phyloP scores from a whole-genome alignment of 2,888 invertebrate genomes.

The Choristoneura rosaceana region DNA sequence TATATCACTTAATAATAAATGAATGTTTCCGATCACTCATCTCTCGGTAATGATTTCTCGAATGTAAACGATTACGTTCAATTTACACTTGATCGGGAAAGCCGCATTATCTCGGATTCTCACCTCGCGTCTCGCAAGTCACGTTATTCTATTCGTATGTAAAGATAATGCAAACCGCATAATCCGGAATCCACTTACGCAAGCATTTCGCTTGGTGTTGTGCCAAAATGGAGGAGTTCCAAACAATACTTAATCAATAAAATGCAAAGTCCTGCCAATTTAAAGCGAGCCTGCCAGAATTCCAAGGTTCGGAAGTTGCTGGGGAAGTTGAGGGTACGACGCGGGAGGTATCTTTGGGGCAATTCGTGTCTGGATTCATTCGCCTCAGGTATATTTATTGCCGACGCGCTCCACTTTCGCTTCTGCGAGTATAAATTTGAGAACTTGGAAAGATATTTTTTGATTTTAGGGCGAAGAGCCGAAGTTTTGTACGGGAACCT shows the following conservation, averaged over 20 bases:
- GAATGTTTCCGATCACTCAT: conserved; percentile 35
- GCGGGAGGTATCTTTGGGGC: conserved; percentile 22
- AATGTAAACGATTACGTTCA: conserved; percentile 35
- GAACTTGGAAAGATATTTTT: conserved; percentile 37
- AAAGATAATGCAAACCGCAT: conserved; percentile 43
- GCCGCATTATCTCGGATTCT: conserved; percentile 9
- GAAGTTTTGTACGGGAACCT: conserved; percentile 24
- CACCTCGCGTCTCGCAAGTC: conserved; percentile 13
- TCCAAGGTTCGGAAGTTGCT: conserved; percentile 32
- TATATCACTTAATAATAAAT: conserved; percentile 40
- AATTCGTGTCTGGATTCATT: conserved; percentile 25
- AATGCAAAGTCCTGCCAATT: conserved; percentile 49
- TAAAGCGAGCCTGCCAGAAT: conserved; percentile 33
- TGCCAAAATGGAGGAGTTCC: conserved; percentile 46
- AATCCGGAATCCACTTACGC: conserved; percentile 42
- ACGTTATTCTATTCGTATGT: conserved; percentile 33
- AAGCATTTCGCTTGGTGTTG: conserved; percentile 35
- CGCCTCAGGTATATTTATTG: conserved; percentile 41
- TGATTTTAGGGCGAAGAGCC: conserved; percentile 18
- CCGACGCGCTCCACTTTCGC: conserved; percentile 32
- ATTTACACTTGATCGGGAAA: conserved; percentile 14
- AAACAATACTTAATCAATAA: conserved; percentile 48
- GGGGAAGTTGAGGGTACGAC: conserved; percentile 29
- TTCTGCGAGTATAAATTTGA: conserved; percentile 36
- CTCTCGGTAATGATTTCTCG: conserved; percentile 29